These are phyloP conservation scores for Siniperca chuatsi DNA, from an alignment of 2,113 vertebrate genomes.

Conservation along the genomic window DNA sequence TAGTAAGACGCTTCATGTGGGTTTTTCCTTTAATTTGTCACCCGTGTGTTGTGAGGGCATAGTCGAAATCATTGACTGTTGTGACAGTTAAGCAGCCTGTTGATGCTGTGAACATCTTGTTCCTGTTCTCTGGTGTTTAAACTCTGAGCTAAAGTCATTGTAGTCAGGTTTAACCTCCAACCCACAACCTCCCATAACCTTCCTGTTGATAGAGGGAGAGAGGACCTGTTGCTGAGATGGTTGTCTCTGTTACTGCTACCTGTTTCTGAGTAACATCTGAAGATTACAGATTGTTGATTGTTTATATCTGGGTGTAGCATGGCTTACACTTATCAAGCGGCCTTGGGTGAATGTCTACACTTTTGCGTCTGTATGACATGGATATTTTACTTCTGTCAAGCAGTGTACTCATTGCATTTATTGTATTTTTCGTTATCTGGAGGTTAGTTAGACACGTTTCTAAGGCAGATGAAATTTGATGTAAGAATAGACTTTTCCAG, in stretches of 20 bases:
- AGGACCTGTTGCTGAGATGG: background rate
- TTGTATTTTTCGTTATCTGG: slow-evolving; percentile 12
- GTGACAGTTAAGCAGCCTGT: background rate
- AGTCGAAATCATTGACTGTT: background rate
- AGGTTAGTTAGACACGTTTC: background rate
- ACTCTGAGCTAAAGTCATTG: background rate
- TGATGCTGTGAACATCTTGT: background rate
- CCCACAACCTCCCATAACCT: background rate
- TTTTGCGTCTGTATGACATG: slow-evolving; percentile 1
- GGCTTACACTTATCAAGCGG: background rate
- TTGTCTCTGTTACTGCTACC: background rate
- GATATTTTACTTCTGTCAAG: background rate
- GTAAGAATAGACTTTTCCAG: slow-evolving; percentile 3
- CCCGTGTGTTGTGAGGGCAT: background rate
- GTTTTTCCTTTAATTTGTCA: too few relatives aligned
- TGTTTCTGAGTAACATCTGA: background rate
- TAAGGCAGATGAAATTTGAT: slow-evolving; percentile 6
- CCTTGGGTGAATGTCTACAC: background rate
- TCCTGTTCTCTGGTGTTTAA: background rate
- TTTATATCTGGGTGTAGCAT: background rate
- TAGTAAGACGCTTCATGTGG: too few relatives aligned
- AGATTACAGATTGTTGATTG: background rate
- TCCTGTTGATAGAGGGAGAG: background rate
- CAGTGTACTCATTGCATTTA: background rate
- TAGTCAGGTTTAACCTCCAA: background rate